A percentile compares a stretch with the other conserved stretches of the same genome.
Evolutionary conservation across 2,888 invertebrate genomes (phyloP).

Genomic region (Drosophila nr. perissopoda): DNA sequence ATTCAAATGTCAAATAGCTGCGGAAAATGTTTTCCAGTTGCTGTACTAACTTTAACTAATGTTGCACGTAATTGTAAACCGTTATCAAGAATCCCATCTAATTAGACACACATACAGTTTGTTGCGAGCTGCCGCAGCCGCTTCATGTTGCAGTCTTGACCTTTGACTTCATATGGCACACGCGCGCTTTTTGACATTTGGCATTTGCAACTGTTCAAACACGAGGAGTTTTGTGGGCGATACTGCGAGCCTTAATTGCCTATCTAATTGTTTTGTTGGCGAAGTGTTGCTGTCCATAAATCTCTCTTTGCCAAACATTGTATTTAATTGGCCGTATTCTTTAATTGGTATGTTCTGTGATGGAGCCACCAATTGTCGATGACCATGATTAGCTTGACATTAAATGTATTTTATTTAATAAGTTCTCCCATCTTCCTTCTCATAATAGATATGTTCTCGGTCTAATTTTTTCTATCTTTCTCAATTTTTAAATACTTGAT

Average conservation of each 20-base stretch:
- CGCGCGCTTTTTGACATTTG: constrained; percentile 52
- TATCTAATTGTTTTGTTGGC: constrained; percentile 57
- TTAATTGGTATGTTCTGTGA: neutral
- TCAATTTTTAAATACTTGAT: neutral
- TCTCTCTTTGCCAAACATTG: constrained; percentile 4
- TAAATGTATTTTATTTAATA: neutral
- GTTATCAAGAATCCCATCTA: constrained; percentile 22
- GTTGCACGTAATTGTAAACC: neutral
- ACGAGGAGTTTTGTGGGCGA: constrained; percentile 16
- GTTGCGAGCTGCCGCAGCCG: neutral
- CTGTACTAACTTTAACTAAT: constrained; percentile 9
- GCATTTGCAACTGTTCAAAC: constrained; percentile 33
- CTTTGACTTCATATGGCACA: constrained; percentile 42
- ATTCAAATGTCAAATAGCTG: constrained; percentile 53
- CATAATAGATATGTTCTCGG: neutral
- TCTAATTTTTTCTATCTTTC: neutral
- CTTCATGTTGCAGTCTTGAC: constrained; percentile 44
- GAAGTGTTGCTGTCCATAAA: neutral
- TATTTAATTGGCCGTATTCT: constrained; percentile 24
- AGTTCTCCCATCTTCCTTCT: neutral
- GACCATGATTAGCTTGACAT: neutral
- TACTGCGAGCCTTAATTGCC: constrained; percentile 10
- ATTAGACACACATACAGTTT: constrained; percentile 39
- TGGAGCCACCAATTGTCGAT: neutral
- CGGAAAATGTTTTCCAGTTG: constrained; percentile 11